phyloP scores from a whole-genome alignment of 92 coral and sea anemone genomes.

The Epizoanthus scotinus region DNA sequence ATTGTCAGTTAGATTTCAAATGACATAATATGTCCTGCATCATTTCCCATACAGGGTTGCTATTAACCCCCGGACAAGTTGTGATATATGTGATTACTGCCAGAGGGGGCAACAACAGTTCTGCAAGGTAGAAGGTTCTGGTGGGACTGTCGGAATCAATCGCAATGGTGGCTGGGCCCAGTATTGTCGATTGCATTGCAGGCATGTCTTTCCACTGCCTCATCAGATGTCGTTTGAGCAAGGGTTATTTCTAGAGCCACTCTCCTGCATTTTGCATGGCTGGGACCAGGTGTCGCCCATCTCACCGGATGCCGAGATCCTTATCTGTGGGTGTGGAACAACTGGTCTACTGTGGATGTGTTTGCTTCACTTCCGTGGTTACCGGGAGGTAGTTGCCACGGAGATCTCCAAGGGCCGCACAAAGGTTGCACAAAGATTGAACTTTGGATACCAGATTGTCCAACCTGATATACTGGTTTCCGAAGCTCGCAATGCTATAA shows the following conservation, averaged over 20 bases:
- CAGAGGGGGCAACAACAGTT: conserved; percentile 81
- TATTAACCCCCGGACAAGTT: conserved; percentile 77
- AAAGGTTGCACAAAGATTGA: conserved; percentile 71
- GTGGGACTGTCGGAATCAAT: conserved; percentile 73
- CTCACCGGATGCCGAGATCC: conserved; percentile 75
- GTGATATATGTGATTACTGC: conserved; percentile 85
- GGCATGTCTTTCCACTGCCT: conserved; percentile 71
- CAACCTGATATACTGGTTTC: conserved; percentile 79
- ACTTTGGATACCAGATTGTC: conserved; percentile 79
- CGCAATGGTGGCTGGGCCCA: conserved; percentile 99
- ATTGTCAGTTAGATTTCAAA: no score
- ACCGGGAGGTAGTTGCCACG: conserved; percentile 77
- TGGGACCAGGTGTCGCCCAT: conserved; percentile 77
- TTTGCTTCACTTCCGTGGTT: conserved; percentile 82
- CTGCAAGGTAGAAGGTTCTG: conserved; percentile 82
- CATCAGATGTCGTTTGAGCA: conserved; percentile 85
- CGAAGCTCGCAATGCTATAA: conserved; percentile 75
- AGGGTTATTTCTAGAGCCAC: conserved; percentile 78
- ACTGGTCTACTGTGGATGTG: conserved; percentile 78
- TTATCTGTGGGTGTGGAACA: conserved; percentile 85
- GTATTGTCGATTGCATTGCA: conserved; percentile 81
- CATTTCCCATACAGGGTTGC: conserved; percentile 59
- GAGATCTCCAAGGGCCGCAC: conserved; percentile 84
- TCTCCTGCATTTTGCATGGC: conserved; percentile 80
- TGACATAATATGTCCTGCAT: no score